Evolutionary conservation across 2,888 invertebrate genomes (phyloP), one percentile per base, ranked within the genome.

Genomic region (Tineola bisselliella): DNA sequence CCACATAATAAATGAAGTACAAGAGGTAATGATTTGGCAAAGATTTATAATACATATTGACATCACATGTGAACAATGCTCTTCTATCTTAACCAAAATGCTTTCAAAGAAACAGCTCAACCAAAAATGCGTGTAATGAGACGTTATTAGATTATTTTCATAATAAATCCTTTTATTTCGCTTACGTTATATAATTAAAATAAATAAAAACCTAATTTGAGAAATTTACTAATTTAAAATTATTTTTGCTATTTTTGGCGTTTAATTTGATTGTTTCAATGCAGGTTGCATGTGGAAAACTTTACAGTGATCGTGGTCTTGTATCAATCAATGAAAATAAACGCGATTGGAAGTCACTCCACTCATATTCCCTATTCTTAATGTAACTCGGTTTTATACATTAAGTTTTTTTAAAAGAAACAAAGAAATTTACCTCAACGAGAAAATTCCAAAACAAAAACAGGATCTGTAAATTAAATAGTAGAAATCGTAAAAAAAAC

Each of bases 1-100:
- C 15, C 44, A 12, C 69, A 67, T 77, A 72, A 79, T 76, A 78
- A 77, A 79, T 81, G 77, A 77, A 70, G 68, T 68, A 48, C 48
- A 48, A 18, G 68, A 66, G 68, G 70, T 75, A 79, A 79, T 79
- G 80, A 73, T 65, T 71, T 64, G 72, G 66, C 69, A 60, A 60
- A 71, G 70, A 73, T 73, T 73, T 44, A 60, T 60, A 75, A 70
- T 68, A 61, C 65, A 62, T 65, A 70, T 70, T 70, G 65, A 69
- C 19, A 56, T 18, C 30, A 58, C 8, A 15, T 33, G 33, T 33
- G 58, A 58, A 58, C 58, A 58, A 58, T 25, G 54, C 38, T 38
- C 38, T 38, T 12, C 38, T 38, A 12, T 38, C 11, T 38, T 38
- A 2, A 25, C 2, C 5, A 4, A 43, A 43, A 43, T 43, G 43